Conservation (phyloP, 2,797 vertebrate genomes). For the Helarctos malayanus region DNA sequence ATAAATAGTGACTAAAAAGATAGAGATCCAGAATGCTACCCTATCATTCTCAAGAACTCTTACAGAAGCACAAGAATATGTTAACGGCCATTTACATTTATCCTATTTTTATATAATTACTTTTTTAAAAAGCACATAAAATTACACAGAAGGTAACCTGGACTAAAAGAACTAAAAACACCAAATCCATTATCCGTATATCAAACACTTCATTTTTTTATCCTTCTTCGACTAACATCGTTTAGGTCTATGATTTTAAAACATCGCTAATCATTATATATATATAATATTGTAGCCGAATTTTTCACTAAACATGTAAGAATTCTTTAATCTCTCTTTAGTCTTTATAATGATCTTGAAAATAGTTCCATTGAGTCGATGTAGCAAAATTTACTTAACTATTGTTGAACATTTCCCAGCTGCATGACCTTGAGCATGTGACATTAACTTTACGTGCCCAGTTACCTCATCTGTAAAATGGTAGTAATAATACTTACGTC, state of each 20-base stretch:
- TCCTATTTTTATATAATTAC: neutral
- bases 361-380: conserved; percentile 17
- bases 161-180: neutral
- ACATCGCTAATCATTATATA: neutral
- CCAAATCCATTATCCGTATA: neutral
- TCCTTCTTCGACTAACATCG: neutral
- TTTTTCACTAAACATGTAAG: neutral
- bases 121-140: neutral
- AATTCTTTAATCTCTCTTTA: conserved; percentile 1
- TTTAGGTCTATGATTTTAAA: neutral
- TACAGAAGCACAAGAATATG: neutral
- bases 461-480: neutral
- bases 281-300: neutral
- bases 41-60: neutral
- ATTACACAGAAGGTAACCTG: neutral
- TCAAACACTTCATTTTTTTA: neutral
- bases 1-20: neutral
- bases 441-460: neutral
- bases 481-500: neutral
- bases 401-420: neutral
- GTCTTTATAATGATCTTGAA: conserved; percentile 7
- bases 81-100: neutral
- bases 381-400: neutral
- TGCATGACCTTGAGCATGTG: neutral
- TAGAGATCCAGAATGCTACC: neutral